phyloP scores from a whole-genome alignment of 2,888 invertebrate species.

The Drosophila mercatorum region DNA sequence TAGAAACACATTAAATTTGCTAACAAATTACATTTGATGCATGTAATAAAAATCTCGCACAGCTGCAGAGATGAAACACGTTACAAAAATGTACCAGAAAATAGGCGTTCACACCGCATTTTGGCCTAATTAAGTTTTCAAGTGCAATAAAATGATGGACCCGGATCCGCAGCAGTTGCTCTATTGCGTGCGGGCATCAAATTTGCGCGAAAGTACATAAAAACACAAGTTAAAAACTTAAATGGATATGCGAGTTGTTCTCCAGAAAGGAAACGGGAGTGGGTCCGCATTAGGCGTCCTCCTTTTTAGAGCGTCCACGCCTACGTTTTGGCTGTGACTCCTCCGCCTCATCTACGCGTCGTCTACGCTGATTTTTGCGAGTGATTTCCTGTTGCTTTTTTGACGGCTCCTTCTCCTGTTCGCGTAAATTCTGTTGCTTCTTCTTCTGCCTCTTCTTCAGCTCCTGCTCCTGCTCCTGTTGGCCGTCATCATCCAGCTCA shows the following conservation, averaged over 20 bases:
- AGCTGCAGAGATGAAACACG: constrained; percentile 58
- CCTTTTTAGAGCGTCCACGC: constrained; percentile 49
- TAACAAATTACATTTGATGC: constrained; percentile 82
- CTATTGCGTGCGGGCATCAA: constrained; percentile 75
- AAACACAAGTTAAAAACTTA: constrained; percentile 78
- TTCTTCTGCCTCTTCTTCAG: not conserved
- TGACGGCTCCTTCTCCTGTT: not conserved
- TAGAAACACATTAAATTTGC: constrained; percentile 82
- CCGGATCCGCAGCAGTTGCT: constrained; percentile 51
- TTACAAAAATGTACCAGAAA: constrained; percentile 34
- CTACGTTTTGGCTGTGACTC: constrained; percentile 47
- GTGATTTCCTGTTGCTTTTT: constrained; percentile 43
- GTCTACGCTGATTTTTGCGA: constrained; percentile 26
- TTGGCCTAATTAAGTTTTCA: constrained; percentile 83
- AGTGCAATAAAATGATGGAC: constrained; percentile 83
- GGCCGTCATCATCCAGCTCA: constrained; percentile 37
- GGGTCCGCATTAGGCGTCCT: constrained; percentile 15
- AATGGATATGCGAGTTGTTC: constrained; percentile 63
- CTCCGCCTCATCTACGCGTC: constrained; percentile 29
- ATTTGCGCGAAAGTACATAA: constrained; percentile 73
- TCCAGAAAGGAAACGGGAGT: not conserved
- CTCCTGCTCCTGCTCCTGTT: constrained; percentile 9
- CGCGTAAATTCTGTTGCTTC: constrained; percentile 4
- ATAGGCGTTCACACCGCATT: constrained; percentile 75
- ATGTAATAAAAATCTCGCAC: constrained; percentile 75